phyloP scores from a whole-genome alignment of 2,113 vertebrate species.

The Cercocebus atys region DNA sequence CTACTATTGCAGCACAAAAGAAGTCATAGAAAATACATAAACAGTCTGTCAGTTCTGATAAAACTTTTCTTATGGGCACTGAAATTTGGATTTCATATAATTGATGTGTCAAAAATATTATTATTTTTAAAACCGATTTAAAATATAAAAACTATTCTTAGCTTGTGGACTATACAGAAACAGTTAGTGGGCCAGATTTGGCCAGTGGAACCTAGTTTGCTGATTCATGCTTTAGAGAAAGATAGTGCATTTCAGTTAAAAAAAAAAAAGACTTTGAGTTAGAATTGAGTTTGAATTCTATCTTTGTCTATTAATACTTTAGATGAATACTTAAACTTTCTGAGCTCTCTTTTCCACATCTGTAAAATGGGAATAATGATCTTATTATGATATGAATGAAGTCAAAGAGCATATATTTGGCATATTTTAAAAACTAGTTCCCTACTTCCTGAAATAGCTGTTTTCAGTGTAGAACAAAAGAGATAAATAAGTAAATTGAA shows the following conservation, averaged over 20 bases:
- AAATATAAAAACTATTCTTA: conserved; percentile 2
- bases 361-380: background rate
- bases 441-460: background rate
- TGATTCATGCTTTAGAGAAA: background rate
- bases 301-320: background rate
- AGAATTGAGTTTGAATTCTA: background rate
- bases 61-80: background rate
- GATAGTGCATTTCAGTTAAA: background rate
- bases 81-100: conserved; percentile 24
- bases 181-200: background rate
- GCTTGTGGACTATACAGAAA: background rate
- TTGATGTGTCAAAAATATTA: background rate
- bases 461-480: background rate
- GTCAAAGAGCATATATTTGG: background rate
- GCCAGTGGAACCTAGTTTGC: background rate
- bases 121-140: background rate
- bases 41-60: background rate
- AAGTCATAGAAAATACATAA: background rate
- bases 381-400: background rate
- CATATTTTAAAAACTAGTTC: background rate
- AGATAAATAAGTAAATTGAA: background rate
- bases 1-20: background rate
- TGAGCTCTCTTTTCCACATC: background rate
- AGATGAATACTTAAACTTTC: background rate
- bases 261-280: background rate